Evolutionary conservation across 2,797 vertebrate species (phyloP).

Genomic region (Steatocranus sp.): DNA sequence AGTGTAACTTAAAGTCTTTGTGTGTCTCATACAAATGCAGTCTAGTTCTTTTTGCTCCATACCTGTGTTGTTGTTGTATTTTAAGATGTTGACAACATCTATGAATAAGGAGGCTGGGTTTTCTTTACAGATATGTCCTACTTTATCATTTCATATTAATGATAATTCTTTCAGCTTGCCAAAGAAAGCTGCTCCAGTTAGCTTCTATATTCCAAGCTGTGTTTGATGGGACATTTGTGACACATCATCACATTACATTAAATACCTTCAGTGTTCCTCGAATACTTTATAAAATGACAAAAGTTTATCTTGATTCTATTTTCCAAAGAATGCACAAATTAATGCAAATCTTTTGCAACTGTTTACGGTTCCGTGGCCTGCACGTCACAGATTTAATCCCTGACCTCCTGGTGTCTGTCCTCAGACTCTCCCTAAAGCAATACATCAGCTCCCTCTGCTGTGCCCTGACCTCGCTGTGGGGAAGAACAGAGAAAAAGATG

Average conservation of each 20-base stretch:
- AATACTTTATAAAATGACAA: neutral
- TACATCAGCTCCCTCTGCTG: neutral
- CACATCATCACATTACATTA: neutral
- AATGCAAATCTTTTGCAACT: neutral
- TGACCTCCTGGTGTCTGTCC: neutral
- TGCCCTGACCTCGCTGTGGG: neutral
- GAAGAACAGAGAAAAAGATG: neutral
- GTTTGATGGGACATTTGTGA: neutral
- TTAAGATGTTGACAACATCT: accelerated
- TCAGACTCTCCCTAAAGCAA: neutral
- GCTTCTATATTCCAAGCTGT: neutral
- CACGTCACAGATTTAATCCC: neutral
- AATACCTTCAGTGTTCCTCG: neutral
- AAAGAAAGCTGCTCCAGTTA: neutral
- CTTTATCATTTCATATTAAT: neutral
- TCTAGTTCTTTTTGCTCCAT: neutral
- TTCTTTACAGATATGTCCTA: neutral
- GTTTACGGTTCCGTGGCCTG: neutral
- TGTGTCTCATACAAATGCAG: neutral
- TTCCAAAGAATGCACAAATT: neutral
- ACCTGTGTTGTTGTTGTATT: neutral
- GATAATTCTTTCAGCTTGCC: neutral
- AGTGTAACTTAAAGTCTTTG: neutral
- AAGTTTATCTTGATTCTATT: neutral
- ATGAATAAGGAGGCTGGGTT: neutral